These are phyloP conservation scores for Aphrophora alni DNA, from an alignment of 2,888 invertebrate species.

Conservation along the genomic window DNA sequence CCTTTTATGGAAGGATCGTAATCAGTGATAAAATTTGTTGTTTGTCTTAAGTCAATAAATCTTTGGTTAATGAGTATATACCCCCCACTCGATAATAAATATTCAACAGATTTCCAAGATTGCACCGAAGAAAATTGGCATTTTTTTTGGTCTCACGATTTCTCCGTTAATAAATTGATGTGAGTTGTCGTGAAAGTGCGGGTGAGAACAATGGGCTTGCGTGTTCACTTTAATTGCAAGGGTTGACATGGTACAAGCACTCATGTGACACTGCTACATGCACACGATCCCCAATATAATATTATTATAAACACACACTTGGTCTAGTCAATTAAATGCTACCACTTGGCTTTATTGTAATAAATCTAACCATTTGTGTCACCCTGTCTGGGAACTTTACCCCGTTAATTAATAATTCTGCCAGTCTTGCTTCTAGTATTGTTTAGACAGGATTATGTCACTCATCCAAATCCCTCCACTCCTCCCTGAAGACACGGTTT, in stretches of 20 bases:
- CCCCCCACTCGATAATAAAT: slow-evolving; percentile 6
- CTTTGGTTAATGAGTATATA: not conserved
- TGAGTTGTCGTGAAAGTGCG: too few relatives aligned
- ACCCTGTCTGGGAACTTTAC: not conserved
- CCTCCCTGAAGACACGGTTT: too few relatives aligned
- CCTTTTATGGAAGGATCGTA: slow-evolving; percentile 9
- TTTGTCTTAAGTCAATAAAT: not conserved
- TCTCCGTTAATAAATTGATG: not conserved
- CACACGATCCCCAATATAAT: not conserved
- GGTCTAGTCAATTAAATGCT: slow-evolving; percentile 2
- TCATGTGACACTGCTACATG: not conserved
- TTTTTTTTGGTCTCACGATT: slow-evolving; percentile 2
- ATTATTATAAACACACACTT: not conserved
- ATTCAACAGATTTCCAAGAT: slow-evolving; percentile 9
- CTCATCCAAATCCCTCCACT: not conserved
- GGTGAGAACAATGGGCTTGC: not conserved
- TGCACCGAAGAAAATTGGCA: slow-evolving; percentile 2
- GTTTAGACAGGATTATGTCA: not conserved
- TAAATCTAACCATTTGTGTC: not conserved
- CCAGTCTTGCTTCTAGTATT: not conserved
- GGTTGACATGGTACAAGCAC: not conserved
- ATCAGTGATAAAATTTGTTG: not conserved
- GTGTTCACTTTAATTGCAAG: not conserved
- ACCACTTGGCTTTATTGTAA: not conserved
- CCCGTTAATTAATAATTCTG: not conserved